Conservation (phyloP, 2,797 vertebrate genomes). For the Pogoniulus pusillus region DNA sequence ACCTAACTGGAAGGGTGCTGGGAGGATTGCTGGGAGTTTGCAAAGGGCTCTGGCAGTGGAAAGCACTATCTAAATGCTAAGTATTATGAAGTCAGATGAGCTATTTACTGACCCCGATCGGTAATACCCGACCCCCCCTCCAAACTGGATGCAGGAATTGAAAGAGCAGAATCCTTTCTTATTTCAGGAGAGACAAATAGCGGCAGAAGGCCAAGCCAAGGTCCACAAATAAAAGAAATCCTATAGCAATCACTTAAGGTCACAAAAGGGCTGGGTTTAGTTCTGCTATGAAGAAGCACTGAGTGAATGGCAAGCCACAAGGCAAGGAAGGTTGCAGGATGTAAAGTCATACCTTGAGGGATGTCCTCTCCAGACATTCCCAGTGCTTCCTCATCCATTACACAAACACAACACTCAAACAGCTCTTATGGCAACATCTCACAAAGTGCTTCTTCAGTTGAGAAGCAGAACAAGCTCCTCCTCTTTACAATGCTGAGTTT, state of each 20-base stretch:
- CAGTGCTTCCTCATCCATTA: not conserved
- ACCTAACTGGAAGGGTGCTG: conserved; percentile 27
- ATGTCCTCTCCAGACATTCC: not conserved
- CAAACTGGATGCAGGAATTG: conserved; percentile 55
- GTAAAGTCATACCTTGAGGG: not conserved
- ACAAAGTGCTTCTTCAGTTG: not conserved
- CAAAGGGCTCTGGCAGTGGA: conserved; percentile 55
- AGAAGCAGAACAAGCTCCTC: not conserved
- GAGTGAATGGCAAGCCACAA: not conserved
- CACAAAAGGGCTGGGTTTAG: conserved; percentile 30
- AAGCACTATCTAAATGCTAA: conserved; percentile 67
- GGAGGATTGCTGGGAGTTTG: conserved; percentile 54
- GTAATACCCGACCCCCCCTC: conserved; percentile 40
- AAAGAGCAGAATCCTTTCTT: conserved; percentile 62
- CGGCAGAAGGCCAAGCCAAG: conserved; percentile 48
- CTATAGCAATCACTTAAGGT: conserved; percentile 53
- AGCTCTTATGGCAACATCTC: not conserved
- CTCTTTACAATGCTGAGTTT: not conserved
- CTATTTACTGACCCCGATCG: conserved; percentile 71
- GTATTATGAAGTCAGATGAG: conserved; percentile 69
- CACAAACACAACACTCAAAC: not conserved
- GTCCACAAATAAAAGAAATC: conserved; percentile 67
- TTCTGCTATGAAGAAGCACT: not conserved
- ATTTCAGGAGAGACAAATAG: conserved; percentile 47
- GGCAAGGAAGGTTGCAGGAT: not conserved